Percentiles rank a stretch among this genome's conserved stretches.
Evolutionary conservation across 2,888 invertebrate species (phyloP).

Genomic region (Deroplatys truncata): DNA sequence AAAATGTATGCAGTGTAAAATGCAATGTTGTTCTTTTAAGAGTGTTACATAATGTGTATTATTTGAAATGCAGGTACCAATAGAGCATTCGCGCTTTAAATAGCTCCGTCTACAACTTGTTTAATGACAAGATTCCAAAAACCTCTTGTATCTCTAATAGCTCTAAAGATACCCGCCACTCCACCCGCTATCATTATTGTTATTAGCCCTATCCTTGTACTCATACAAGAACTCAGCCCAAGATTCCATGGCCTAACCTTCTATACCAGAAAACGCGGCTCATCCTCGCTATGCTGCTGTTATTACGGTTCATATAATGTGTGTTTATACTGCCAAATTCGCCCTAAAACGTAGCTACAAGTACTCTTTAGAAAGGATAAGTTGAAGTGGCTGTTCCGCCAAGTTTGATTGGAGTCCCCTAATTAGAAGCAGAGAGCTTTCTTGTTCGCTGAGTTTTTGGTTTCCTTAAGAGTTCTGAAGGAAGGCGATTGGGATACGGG

Average conservation of each 20-base stretch:
- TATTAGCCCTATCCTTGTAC: background rate
- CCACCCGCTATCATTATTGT: background rate
- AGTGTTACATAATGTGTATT: too few species aligned
- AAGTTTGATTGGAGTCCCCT: slow-evolving; percentile 22
- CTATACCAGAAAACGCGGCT: background rate
- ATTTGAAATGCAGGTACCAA: too few species aligned
- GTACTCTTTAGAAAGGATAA: background rate
- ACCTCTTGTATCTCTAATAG: background rate
- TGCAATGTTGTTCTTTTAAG: too few species aligned
- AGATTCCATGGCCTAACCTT: background rate
- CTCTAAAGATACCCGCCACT: background rate
- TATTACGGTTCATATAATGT: slow-evolving; percentile 17
- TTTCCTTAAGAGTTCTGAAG: background rate
- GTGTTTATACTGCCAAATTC: slow-evolving; percentile 22
- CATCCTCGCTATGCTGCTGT: background rate
- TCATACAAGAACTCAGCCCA: background rate
- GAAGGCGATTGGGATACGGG: background rate
- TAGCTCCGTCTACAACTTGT: too few species aligned
- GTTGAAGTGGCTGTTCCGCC: slow-evolving; percentile 19
- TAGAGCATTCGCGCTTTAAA: too few species aligned
- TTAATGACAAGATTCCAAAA: background rate
- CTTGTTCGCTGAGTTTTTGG: background rate
- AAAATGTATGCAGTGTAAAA: too few species aligned
- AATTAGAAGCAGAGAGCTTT: slow-evolving; percentile 14
- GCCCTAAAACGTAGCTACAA: slow-evolving; percentile 5